phyloP scores from a whole-genome alignment of 2,888 invertebrate genomes.

The Cerastis leucographa region DNA sequence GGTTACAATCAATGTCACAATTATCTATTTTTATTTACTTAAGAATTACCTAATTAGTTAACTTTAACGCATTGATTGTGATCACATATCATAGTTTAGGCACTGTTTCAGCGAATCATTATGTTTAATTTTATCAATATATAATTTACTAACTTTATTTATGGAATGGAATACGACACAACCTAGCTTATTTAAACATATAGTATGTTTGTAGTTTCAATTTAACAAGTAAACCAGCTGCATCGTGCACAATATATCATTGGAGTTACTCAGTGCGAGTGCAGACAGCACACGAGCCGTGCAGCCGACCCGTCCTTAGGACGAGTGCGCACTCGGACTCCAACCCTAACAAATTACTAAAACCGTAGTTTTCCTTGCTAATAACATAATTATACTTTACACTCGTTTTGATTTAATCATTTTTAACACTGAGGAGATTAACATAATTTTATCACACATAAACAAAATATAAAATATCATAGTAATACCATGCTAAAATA shows the following conservation, averaged over 20 bases:
- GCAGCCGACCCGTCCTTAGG: not conserved
- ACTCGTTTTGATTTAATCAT: slow-evolving; percentile 2
- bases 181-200: slow-evolving; percentile 31
- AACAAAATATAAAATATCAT: not conserved
- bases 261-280: not conserved
- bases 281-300: not conserved
- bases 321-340: not conserved
- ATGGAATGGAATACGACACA: slow-evolving; percentile 64
- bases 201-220: not conserved
- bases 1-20: slow-evolving; percentile 24
- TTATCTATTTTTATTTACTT: slow-evolving; percentile 25
- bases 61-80: slow-evolving; percentile 46
- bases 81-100: slow-evolving; percentile 63
- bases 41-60: slow-evolving; percentile 45
- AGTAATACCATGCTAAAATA: not conserved
- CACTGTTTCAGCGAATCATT: slow-evolving; percentile 54
- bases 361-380: not conserved
- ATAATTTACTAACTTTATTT: slow-evolving; percentile 1
- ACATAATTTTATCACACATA: slow-evolving; percentile 17
- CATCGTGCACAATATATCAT: not conserved
- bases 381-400: slow-evolving; percentile 11
- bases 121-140: slow-evolving; percentile 34
- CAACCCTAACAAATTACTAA: not conserved
- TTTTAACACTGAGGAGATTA: slow-evolving; percentile 2
- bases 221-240: slow-evolving; percentile 4